Evolutionary conservation across 2,888 invertebrate species (phyloP), one percentile per base, ranked within the genome.

Genomic region (Neoaliturus tenellus): DNA sequence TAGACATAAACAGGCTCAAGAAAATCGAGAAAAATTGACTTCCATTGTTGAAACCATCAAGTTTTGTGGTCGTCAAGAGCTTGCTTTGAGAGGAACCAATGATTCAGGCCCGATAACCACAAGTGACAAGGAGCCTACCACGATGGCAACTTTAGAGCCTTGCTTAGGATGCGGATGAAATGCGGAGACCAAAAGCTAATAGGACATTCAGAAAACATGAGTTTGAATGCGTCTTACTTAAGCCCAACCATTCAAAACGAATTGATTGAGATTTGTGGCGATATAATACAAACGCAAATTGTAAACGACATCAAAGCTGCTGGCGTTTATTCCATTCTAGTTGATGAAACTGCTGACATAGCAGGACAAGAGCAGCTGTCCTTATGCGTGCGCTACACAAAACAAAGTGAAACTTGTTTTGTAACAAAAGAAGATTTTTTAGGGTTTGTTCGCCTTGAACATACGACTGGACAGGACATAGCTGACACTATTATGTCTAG

Each of bases 51-150:
- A 73, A n/a, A 73, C 8, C n/a, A 73, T 41, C n/a, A 35, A 28
- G 39, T 73, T 73, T 73, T 73, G 73, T 73, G 73, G 73, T 73
- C 23, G 73, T 10, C 73, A 73, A 41, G 35, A 73, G 23, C 73
- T 35, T 39, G 73, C 73, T 5, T 35, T 73, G 28, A 73, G 35
- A 33, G 33, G 31, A 31, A 73, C 28, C 6, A 69, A 23, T 69
- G 69, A 69, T 69, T 69, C 33, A 69, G 25, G 69, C n/a, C 33
- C 33, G 5, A 8, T 69, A 69, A 69, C 28, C 23, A 3, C 41
- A 20, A 51, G 28, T 78, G 75, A 75, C 41, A 28, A 75, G n/a
- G 75, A 75, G 25, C 75, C 75, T 28, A 4, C 35, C 25, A 41
- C 33, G 75, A 75, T 44, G 44, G 44, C 17, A 75, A 75, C 41